Conservation (phyloP, 2,888 invertebrate genomes). For the Fragum fragum region DNA sequence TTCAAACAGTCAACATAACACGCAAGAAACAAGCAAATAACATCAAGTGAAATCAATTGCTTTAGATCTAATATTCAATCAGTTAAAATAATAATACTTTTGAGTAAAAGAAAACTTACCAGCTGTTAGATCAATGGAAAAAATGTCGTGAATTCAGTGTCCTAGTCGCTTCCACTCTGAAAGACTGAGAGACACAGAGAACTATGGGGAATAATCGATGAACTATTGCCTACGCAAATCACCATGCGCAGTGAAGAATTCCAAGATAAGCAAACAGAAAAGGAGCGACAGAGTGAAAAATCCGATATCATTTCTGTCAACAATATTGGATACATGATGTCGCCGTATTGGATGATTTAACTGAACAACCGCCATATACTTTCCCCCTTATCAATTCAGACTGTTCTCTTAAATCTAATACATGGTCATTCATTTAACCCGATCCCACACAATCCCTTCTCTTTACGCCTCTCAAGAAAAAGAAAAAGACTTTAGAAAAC, state of each 20-base stretch:
- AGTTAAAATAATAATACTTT: too few relatives aligned
- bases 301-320: background rate
- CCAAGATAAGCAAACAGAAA: background rate
- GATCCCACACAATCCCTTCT: too few relatives aligned
- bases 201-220: constrained; percentile 3
- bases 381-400: too few relatives aligned
- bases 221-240: background rate
- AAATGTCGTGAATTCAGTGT: background rate
- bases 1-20: too few relatives aligned
- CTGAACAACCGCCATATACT: background rate
- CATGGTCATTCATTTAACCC: too few relatives aligned
- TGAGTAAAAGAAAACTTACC: background rate
- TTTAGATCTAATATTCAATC: too few relatives aligned
- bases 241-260: background rate
- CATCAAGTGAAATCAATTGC: too few relatives aligned
- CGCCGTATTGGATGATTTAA: background rate
- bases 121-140: background rate
- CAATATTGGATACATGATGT: background rate
- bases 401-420: too few relatives aligned
- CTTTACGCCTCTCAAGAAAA: too few relatives aligned
- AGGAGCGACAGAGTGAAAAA: background rate
- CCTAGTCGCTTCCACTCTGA: background rate
- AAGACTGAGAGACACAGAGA: background rate
- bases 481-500: too few relatives aligned
- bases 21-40: too few relatives aligned